These are phyloP conservation scores for Apostichopus japonicus DNA, from an alignment of 35 echinoderm and acorn worm species.

Conservation along the genomic window DNA sequence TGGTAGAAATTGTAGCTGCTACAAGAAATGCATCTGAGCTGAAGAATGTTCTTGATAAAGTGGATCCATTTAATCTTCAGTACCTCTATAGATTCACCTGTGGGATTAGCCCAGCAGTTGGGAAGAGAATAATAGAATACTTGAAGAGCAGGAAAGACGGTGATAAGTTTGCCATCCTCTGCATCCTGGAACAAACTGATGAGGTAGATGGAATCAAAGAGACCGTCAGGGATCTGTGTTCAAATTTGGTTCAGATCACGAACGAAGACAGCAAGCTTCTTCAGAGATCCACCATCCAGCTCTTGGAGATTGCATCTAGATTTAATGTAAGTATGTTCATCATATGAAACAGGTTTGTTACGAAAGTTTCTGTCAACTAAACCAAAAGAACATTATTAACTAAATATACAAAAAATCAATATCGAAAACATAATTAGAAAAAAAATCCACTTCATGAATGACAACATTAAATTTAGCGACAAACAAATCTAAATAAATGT, in stretches of 20 bases:
- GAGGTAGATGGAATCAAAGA: not conserved
- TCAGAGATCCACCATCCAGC: not conserved
- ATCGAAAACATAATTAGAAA: no score
- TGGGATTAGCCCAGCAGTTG: not conserved
- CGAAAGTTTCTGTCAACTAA: no score
- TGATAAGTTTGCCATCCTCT: constrained; percentile 7
- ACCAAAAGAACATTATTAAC: no score
- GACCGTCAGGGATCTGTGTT: not conserved
- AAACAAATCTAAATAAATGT: no score
- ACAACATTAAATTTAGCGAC: no score
- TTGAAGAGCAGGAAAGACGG: not conserved
- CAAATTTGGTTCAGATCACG: not conserved
- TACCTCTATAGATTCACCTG: constrained; percentile 11
- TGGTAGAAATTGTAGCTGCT: not conserved
- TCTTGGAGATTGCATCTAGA: not conserved
- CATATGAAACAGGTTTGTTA: not conserved
- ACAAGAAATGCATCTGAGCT: not conserved
- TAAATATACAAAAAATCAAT: no score
- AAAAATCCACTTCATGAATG: no score
- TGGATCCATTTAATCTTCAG: constrained; percentile 7
- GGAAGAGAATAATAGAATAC: not conserved
- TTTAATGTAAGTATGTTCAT: not conserved
- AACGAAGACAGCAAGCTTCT: not conserved
- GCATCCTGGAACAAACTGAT: not conserved
- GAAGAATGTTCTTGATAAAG: not conserved